Base-by-base conservation (phyloP, 2,113 vertebrate species). In the Crotalus viridis region DNA sequence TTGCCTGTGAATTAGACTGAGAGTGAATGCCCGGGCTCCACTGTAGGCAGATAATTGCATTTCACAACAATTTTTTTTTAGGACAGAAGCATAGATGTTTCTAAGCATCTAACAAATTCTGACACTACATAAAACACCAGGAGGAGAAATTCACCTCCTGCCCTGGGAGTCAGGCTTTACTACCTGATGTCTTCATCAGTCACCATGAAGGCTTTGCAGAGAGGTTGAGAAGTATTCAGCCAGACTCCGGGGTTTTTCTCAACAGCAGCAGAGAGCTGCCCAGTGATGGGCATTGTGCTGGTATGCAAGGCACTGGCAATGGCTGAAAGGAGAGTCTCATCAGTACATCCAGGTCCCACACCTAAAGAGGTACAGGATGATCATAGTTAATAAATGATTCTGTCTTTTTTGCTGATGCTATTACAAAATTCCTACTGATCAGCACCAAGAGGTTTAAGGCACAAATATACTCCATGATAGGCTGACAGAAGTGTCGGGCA, bases 121-220 rank as follows among this genome's bases (percentile, higher is more conserved):
- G 26, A 24, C 10, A 87, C 24, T 54, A 52, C 2, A 15, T 28
- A 43, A 81, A 81, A 81, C 17, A 43, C 74, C 74, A 43, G 74
- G 74, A 24, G 59, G 39, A n/a, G 28, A 17, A n/a, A 24, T 59
- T 21, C 64, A 56, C 12, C 51, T 88, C 89, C 89, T 28, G 43
- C 43, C 43, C 46, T 28, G 19, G 9, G 48, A 52, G 24, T n/a
- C 48, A 39, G 33, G 74, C 39, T 88, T 9, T 21, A 59, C 17
- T 96, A 99, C 99, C 99, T 98, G 96, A 99, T 99, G 95, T 99
- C 99, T 94, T 99, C 99, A 24, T 99, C 99, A 0, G 99, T 99
- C 96, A 99, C 99, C 93, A 99, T 99, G 95, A 99, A 99, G 12
- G 99, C 99, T 95, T 99, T 99, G 98, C 99, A 99, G 52, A 99